phyloP scores from a whole-genome alignment of 2,797 vertebrate species.

The Parambassis ranga region DNA sequence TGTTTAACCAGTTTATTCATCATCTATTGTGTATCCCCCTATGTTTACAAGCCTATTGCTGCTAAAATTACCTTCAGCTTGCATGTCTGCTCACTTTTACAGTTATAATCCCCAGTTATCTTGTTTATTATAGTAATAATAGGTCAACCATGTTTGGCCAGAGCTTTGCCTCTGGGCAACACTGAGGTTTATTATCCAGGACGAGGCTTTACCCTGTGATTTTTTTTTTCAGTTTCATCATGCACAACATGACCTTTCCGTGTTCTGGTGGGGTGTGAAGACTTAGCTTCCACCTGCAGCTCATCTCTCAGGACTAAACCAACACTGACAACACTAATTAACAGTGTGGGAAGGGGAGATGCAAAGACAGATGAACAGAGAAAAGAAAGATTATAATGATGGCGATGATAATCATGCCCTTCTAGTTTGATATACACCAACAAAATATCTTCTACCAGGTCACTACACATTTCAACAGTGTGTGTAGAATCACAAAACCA shows the following conservation, averaged over 20 bases:
- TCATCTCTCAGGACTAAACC: conserved; percentile 1
- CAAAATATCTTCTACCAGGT: too few species aligned
- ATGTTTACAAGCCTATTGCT: too few species aligned
- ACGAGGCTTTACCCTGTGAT: not conserved
- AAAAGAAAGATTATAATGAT: not conserved
- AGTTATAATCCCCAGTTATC: conserved; percentile 22
- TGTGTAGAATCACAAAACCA: too few species aligned
- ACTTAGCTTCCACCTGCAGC: conserved; percentile 20
- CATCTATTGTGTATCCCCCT: too few species aligned
- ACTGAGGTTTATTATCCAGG: conserved; percentile 18
- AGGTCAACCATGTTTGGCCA: conserved; percentile 2
- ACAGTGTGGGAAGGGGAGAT: not conserved
- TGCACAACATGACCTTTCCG: conserved; percentile 36
- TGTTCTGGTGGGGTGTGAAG: not conserved
- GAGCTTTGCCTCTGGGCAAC: conserved; percentile 19
- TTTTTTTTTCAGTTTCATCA: conserved; percentile 7
- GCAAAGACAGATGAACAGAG: not conserved
- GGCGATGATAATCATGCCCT: rapidly evolving
- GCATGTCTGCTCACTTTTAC: not conserved
- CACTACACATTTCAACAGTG: too few species aligned
- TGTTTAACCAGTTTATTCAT: conserved; percentile 8
- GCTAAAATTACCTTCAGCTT: conserved; percentile 8
- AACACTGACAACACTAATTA: conserved; percentile 23
- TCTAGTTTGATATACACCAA: not conserved
- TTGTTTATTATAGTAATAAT: conserved; percentile 34